A percentile compares a stretch with the other conserved stretches of the same genome.
Conservation (phyloP, 2,888 invertebrate genomes). For the Hydrotaea diabolus region DNA sequence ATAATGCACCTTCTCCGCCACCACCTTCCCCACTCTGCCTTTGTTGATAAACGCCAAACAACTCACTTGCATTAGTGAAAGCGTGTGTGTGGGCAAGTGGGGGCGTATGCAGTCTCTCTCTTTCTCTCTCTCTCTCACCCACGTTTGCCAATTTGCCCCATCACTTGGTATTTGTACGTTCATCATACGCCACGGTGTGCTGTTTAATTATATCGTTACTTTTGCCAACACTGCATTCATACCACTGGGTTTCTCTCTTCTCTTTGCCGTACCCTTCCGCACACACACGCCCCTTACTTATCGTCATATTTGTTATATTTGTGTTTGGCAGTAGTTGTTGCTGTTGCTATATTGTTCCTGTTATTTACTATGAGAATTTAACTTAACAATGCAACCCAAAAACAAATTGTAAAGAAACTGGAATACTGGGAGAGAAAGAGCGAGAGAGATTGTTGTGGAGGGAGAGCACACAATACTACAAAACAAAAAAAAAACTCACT, state of each 20-base stretch:
- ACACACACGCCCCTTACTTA: neutral
- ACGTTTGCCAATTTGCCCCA: neutral
- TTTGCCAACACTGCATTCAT: constrained; percentile 20
- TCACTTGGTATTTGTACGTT: neutral
- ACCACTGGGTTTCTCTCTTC: neutral
- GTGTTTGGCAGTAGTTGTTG: neutral
- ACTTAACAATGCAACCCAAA: constrained; percentile 43
- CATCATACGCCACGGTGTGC: constrained; percentile 43
- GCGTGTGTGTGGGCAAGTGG: neutral
- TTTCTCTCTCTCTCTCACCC: neutral
- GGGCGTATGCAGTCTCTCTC: neutral
- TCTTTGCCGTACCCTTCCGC: neutral
- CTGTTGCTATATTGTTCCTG: constrained; percentile 20
- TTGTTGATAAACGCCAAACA: neutral
- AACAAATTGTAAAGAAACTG: constrained; percentile 27
- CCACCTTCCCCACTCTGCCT: neutral
- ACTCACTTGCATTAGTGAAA: neutral
- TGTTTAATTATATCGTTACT: constrained; percentile 48
- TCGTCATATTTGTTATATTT: constrained; percentile 26
- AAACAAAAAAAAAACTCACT: neutral
- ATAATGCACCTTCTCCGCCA: neutral
- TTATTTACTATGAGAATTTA: constrained; percentile 51
- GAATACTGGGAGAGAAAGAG: neutral
- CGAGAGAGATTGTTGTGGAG: neutral
- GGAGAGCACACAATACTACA: neutral